Percentiles rank a stretch among this genome's conserved stretches.
Conservation (phyloP, 1,140 invertebrate species). For the Rhynchophorus ferrugineus region DNA sequence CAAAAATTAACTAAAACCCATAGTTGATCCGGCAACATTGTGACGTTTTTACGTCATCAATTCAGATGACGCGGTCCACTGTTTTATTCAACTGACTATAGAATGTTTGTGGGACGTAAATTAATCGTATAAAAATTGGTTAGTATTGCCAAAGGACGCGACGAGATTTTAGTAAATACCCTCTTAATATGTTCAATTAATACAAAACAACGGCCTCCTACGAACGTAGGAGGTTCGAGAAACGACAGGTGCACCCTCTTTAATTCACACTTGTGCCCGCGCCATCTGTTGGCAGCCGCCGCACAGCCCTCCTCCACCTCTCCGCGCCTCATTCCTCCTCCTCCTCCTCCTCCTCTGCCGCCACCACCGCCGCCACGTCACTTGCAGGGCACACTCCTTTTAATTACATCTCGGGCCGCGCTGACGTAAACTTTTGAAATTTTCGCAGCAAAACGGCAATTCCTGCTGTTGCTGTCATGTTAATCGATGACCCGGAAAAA, state of each 20-base stretch:
- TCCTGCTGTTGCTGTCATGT: constrained; percentile 7
- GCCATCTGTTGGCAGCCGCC: constrained; percentile 2
- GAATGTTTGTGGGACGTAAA: too few species aligned
- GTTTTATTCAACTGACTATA: too few species aligned
- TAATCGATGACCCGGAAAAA: constrained; percentile 8
- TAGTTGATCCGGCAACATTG: too few species aligned
- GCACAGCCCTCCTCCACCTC: not conserved
- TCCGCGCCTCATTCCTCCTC: too few species aligned
- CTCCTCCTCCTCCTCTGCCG: too few species aligned
- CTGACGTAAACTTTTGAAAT: constrained; percentile 13
- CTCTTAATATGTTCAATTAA: not conserved
- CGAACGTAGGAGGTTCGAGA: too few species aligned
- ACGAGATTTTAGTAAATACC: too few species aligned
- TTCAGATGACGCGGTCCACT: too few species aligned
- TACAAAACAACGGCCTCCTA: not conserved
- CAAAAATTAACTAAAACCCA: too few species aligned
- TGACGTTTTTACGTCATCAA: too few species aligned
- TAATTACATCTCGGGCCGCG: constrained; percentile 7
- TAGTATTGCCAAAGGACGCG: too few species aligned
- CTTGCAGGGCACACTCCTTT: constrained; percentile 12
- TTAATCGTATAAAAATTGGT: too few species aligned
- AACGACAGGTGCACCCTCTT: constrained; percentile 7
- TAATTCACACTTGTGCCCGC: not conserved
- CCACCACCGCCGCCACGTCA: not conserved
- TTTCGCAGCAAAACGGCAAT: constrained; percentile 6